A percentile compares a stretch with the other conserved stretches of the same genome.
Conservation (phyloP, 2,888 invertebrate species). For the Leptodirus hochenwartii region DNA sequence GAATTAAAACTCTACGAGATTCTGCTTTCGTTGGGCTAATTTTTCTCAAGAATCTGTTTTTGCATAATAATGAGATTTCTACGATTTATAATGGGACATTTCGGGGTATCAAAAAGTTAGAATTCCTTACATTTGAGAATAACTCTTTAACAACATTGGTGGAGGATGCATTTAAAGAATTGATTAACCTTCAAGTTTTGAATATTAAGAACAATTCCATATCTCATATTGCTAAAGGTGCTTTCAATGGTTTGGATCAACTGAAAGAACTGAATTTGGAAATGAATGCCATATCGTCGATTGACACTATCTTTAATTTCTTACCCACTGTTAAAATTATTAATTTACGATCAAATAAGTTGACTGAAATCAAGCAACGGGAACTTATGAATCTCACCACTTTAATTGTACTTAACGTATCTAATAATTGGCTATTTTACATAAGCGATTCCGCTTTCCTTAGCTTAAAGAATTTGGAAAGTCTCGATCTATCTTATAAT, state of each 20-base stretch:
- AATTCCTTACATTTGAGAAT: conserved; percentile 18
- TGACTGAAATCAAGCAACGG: conserved; percentile 6
- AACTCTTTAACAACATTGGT: conserved; percentile 21
- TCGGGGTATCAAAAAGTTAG: conserved; percentile 23
- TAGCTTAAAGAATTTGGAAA: conserved; percentile 15
- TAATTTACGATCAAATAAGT: neutral
- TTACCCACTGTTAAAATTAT: conserved; percentile 10
- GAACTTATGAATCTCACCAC: conserved; percentile 19
- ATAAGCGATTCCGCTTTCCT: conserved; percentile 15
- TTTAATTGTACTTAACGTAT: conserved; percentile 17
- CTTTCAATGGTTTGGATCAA: conserved; percentile 19
- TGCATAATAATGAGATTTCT: conserved; percentile 20
- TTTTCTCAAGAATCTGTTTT: conserved; percentile 19
- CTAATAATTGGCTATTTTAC: conserved; percentile 16
- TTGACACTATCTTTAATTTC: conserved; percentile 12
- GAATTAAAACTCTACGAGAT: conserved; percentile 18
- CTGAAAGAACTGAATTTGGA: conserved; percentile 20
- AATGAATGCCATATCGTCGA: conserved; percentile 17
- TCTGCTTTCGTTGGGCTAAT: conserved; percentile 24
- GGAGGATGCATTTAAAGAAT: conserved; percentile 21
- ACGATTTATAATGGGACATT: conserved; percentile 22
- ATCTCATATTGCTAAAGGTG: conserved; percentile 15
- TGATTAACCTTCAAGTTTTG: conserved; percentile 18
- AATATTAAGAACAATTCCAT: conserved; percentile 20
- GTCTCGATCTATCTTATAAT: conserved; percentile 19